phyloP scores from a whole-genome alignment of 1,140 invertebrate genomes.

The Polyergus mexicanus region DNA sequence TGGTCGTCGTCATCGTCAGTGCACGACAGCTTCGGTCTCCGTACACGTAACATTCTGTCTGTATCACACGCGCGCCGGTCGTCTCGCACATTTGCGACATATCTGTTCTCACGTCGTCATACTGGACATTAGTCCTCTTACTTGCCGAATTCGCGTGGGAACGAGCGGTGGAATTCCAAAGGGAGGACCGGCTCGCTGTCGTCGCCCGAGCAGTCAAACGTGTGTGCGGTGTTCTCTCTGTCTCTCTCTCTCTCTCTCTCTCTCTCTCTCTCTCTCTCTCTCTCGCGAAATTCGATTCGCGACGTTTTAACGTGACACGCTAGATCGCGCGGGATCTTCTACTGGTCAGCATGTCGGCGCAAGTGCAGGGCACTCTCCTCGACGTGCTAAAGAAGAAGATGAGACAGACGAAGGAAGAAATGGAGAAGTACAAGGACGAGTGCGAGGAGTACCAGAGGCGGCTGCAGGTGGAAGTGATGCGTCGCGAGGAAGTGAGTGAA shows the following conservation, averaged over 20 bases:
- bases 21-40: constrained; percentile 75
- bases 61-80: constrained; percentile 60
- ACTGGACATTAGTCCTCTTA: background rate
- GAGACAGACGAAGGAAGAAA: constrained; percentile 98
- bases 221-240: background rate
- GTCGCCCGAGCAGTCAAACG: background rate
- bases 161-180: constrained; percentile 10
- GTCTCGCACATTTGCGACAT: constrained; percentile 9
- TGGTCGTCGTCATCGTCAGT: constrained; percentile 81
- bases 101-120: constrained; percentile 35
- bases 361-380: constrained; percentile 95
- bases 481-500: constrained; percentile 97
- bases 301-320: constrained; percentile 38
- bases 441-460: constrained; percentile 96
- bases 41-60: constrained; percentile 58
- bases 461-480: constrained; percentile 95
- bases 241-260: background rate
- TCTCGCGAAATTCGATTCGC: constrained; percentile 4
- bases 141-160: constrained; percentile 20
- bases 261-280: too few species aligned
- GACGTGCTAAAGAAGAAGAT: constrained; percentile 99
- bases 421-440: constrained; percentile 98
- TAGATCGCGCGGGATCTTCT: constrained; percentile 49
- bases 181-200: constrained; percentile 30
- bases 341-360: constrained; percentile 91